Conservation (phyloP, 2,797 vertebrate genomes). For the Steatocranus sp. region DNA sequence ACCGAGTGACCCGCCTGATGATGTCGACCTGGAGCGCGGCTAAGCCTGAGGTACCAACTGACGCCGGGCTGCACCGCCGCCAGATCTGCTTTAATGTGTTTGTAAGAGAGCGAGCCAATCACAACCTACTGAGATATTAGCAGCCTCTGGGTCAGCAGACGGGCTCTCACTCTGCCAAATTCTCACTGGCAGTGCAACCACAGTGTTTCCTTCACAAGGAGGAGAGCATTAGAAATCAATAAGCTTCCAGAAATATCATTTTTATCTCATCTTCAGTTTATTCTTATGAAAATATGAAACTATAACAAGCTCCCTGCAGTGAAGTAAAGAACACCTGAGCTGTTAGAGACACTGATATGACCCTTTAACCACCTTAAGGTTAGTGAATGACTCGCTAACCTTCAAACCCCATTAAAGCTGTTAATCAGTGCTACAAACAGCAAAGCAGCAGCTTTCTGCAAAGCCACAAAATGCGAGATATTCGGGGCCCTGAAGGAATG, state of each 20-base stretch:
- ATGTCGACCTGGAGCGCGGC: not conserved
- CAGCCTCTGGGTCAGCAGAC: not conserved
- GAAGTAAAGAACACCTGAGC: not conserved
- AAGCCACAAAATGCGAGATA: not conserved
- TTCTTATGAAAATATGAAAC: not conserved
- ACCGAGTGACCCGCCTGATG: not conserved
- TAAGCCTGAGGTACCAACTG: conserved; percentile 46
- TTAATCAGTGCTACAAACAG: not conserved
- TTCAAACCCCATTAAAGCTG: not conserved
- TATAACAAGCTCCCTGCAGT: not conserved
- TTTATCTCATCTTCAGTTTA: not conserved
- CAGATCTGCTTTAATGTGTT: conserved; percentile 18
- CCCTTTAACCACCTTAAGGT: not conserved
- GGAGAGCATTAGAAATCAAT: accelerated
- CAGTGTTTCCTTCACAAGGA: not conserved
- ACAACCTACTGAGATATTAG: not conserved
- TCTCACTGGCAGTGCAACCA: not conserved
- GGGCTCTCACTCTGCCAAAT: not conserved
- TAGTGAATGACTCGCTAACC: not conserved
- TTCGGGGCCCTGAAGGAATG: not conserved
- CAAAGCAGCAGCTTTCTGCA: not conserved
- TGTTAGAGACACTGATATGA: not conserved
- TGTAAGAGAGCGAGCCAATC: not conserved
- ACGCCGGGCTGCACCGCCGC: conserved; percentile 13
- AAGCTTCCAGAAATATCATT: not conserved